Base-by-base conservation (phyloP, 92 coral and sea anemone genomes). In the Heteractis magnifica region DNA sequence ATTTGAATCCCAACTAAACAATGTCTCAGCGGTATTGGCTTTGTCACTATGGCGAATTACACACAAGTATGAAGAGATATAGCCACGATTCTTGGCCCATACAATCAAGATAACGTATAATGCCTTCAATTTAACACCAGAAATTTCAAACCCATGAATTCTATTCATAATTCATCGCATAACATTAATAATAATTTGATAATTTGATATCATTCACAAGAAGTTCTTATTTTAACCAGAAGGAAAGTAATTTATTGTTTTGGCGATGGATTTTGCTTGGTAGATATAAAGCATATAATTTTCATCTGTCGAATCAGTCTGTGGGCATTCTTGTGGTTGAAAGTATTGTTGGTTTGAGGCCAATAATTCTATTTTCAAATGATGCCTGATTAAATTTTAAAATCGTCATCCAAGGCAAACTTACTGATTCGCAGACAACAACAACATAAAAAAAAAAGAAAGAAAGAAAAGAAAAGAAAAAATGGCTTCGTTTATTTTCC, bases 1-100 rank as follows among this genome's bases (percentile, higher is more conserved):
- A 65, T 52, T 79, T 79, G 82, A 44, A 48, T 13, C 56, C 75
- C 73, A 49, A 79, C 71, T 79, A 62, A 79, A 52, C 75, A 34
- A 10, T 72, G 19, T 16, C 55, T 12, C 72, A 52, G 79, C 58
- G 75, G 72, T 65, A 48, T 62, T 59, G 59, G 58, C 83, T 34
- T 71, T 60, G 83, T 79, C 71, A 50, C 72, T 72, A 79, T 79
- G 72, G 75, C 41, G 48, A 79, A 18, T 14, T 52, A 14, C 75
- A 10, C 56, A 79, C 51, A 41, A 60, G 56, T 50, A 68, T 68
- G 49, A 18, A 15, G 51, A 19, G 48, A 14, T 81, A 52, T 23
- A 26, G 73, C 73, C 73, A 68, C 19, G 73, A 81, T 81, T 74
- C 51, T 14, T 13, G 49, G 56, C 48, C 44, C 44, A 65, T 65